Conservation (phyloP, 2,888 invertebrate species). For the Encarsia formosa region DNA sequence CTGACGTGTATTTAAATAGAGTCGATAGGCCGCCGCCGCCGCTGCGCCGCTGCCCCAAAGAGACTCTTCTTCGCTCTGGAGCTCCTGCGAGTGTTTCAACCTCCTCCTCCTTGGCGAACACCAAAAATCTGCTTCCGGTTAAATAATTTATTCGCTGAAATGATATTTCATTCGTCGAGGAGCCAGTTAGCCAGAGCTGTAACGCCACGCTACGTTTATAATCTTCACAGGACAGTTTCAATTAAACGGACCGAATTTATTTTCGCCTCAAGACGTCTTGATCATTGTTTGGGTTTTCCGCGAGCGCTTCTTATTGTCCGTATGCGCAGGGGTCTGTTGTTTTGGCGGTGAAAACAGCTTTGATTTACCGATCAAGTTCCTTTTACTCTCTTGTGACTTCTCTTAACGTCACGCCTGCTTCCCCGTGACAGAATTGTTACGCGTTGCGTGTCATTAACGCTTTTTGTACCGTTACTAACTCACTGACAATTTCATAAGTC, state of each 20-base stretch:
- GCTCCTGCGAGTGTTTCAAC: conserved; percentile 16
- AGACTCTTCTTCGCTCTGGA: no score
- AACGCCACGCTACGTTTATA: conserved; percentile 15
- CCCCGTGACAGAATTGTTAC: conserved; percentile 11
- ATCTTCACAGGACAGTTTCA: conserved; percentile 20
- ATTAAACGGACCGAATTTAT: conserved; percentile 8
- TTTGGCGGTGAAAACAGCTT: conserved; percentile 21
- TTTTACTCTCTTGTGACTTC: not conserved
- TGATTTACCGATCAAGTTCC: conserved; percentile 12
- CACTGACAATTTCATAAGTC: conserved; percentile 20
- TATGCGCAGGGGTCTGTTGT: not conserved
- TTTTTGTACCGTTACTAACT: conserved; percentile 19
- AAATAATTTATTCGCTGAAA: conserved; percentile 25
- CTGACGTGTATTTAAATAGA: conserved; percentile 48
- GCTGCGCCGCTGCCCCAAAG: not conserved
- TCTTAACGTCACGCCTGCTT: not conserved
- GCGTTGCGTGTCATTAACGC: conserved; percentile 20
- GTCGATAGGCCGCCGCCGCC: conserved; percentile 36
- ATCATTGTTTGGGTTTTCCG: conserved; percentile 23
- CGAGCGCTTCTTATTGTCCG: not conserved
- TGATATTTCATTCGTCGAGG: conserved; percentile 21
- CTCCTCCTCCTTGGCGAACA: conserved; percentile 2
- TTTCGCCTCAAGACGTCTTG: not conserved
- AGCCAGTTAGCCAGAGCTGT: not conserved
- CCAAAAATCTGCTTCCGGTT: conserved; percentile 25